Evolutionary conservation across 2,113 vertebrate species (phyloP).

Genomic region (Oryzias woworae): DNA sequence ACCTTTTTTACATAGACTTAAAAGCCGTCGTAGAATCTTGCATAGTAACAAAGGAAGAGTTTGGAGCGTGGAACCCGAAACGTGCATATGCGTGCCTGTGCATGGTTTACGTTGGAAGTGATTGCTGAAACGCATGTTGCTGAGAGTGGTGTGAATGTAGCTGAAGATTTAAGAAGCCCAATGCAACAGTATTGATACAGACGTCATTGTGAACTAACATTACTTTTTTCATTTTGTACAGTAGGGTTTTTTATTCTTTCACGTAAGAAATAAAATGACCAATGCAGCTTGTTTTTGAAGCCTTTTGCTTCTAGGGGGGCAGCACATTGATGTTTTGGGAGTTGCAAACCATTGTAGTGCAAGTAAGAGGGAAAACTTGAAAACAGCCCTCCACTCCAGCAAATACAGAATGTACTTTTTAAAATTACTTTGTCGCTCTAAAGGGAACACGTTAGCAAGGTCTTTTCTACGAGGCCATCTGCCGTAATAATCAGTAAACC

Average conservation of each 20-base stretch:
- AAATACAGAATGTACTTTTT: neutral
- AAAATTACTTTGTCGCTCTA: neutral
- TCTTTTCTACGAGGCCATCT: conserved; percentile 28
- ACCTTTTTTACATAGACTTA: no score
- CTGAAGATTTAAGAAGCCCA: no score
- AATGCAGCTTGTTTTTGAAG: neutral
- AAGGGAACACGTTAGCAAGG: conserved; percentile 34
- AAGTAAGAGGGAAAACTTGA: neutral
- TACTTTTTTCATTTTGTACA: neutral
- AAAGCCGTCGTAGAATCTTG: no score
- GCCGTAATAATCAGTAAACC: conserved; percentile 31
- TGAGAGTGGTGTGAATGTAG: no score
- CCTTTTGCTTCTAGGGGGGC: neutral
- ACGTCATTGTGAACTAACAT: neutral
- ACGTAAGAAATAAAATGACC: neutral
- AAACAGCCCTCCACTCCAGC: neutral
- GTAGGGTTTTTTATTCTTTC: neutral
- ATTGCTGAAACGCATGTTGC: no score
- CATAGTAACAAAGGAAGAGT: no score
- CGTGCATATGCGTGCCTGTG: no score
- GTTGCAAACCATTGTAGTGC: neutral
- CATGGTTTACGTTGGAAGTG: no score
- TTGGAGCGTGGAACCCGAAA: no score
- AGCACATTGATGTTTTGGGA: neutral
- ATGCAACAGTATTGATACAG: no score